These are phyloP conservation scores for Tridacna gigas DNA, from an alignment of 2,888 invertebrate genomes.

Conservation along the genomic window DNA sequence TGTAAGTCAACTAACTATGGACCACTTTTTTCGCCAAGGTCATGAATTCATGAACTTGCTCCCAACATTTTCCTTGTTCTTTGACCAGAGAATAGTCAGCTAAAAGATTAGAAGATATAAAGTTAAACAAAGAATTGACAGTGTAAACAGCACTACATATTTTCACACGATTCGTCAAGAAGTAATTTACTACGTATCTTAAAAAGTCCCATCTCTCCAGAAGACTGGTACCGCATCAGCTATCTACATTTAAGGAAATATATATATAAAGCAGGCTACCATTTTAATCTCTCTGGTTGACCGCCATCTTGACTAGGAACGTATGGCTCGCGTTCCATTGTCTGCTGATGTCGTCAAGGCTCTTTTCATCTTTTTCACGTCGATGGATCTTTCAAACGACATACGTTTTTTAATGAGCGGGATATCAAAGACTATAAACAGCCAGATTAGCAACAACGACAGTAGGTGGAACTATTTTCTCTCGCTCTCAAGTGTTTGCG, in stretches of 20 bases:
- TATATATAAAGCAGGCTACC: not conserved
- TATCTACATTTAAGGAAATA: no score
- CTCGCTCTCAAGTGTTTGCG: conserved; percentile 51
- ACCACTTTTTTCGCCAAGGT: not conserved
- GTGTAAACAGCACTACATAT: conserved; percentile 54
- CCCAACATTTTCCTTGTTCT: not conserved
- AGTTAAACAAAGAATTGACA: conserved; percentile 13
- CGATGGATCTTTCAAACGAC: conserved; percentile 55
- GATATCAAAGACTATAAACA: conserved; percentile 62
- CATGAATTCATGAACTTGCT: conserved; percentile 7
- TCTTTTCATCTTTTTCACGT: conserved; percentile 46
- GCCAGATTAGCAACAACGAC: conserved; percentile 52
- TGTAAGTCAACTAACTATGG: no score
- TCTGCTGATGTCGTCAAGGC: conserved; percentile 45
- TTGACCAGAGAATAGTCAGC: conserved; percentile 13
- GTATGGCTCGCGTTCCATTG: conserved; percentile 43
- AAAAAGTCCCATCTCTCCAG: conserved; percentile 18
- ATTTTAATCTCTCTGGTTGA: conserved; percentile 46
- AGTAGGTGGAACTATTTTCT: conserved; percentile 60
- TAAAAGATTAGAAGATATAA: conserved; percentile 18
- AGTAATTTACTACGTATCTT: conserved; percentile 57
- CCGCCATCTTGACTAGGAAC: conserved; percentile 66
- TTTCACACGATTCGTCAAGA: conserved; percentile 60
- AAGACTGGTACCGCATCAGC: no score
- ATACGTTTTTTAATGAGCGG: conserved; percentile 56